Percentiles rank a stretch among this genome's conserved stretches.
These are phyloP conservation scores for Notolabrus celidotus DNA, from an alignment of 2,797 vertebrate species.

Conservation along the genomic window DNA sequence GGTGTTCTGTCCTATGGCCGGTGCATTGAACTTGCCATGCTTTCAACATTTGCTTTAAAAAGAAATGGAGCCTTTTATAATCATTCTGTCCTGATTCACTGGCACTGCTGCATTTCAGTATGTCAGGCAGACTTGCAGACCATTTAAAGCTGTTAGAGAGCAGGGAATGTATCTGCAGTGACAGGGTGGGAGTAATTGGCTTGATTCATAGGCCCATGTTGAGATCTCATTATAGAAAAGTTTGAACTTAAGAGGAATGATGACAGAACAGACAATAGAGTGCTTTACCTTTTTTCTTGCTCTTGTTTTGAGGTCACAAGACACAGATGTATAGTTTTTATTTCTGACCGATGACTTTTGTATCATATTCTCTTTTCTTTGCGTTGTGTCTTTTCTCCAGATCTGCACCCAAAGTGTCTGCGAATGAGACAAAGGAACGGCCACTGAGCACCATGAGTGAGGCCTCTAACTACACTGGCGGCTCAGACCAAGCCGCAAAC, in stretches of 20 bases:
- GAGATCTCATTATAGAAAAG: constrained; percentile 69
- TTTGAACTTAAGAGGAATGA: constrained; percentile 55
- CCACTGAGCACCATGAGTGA: constrained; percentile 92
- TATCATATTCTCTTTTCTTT: constrained; percentile 32
- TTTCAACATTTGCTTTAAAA: constrained; percentile 29
- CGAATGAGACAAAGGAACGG: constrained; percentile 93
- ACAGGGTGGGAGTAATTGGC: constrained; percentile 72
- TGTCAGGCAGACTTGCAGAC: constrained; percentile 46
- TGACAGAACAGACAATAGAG: constrained; percentile 35
- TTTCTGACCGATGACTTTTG: constrained; percentile 43
- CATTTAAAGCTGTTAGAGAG: constrained; percentile 57
- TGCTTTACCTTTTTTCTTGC: constrained; percentile 26
- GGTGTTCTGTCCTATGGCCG: constrained; percentile 30
- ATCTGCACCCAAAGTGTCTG: constrained; percentile 88
- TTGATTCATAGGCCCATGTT: constrained; percentile 67
- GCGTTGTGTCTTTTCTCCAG: constrained; percentile 82
- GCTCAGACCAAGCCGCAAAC: constrained; percentile 86
- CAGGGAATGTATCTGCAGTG: constrained; percentile 60
- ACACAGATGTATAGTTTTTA: constrained; percentile 20
- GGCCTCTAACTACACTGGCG: constrained; percentile 90
- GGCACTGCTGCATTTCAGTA: constrained; percentile 40
- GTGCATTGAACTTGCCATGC: constrained; percentile 21
- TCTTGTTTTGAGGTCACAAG: constrained; percentile 35
- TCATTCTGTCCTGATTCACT: constrained; percentile 41
- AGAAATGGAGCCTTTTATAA: constrained; percentile 28